These are phyloP conservation scores for Hepsetus odoe DNA, from an alignment of 2,113 vertebrate species.

Conservation along the genomic window DNA sequence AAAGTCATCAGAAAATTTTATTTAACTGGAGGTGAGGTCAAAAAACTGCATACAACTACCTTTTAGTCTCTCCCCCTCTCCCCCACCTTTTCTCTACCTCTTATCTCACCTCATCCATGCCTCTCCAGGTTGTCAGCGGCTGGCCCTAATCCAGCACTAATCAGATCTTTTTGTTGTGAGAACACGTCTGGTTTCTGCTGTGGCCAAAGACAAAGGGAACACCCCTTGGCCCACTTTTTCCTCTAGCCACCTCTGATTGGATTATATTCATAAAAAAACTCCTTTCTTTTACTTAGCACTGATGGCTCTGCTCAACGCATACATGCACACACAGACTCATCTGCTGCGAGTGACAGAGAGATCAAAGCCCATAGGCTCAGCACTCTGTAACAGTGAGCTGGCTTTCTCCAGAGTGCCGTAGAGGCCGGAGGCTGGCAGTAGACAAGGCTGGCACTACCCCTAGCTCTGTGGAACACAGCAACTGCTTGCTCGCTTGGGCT, in stretches of 20 bases:
- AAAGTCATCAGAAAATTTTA: too few species aligned
- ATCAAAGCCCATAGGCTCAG: conserved; percentile 30
- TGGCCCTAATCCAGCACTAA: conserved; percentile 48
- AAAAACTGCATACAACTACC: not conserved
- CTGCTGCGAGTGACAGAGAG: not conserved
- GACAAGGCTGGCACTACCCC: not conserved
- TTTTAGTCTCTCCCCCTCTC: not conserved
- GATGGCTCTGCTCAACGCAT: conserved; percentile 6
- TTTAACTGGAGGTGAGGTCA: not conserved
- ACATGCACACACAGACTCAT: conserved; percentile 21
- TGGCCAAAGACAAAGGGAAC: conserved; percentile 44
- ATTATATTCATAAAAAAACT: conserved; percentile 33
- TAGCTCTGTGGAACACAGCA: conserved; percentile 12
- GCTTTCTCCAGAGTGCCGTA: conserved; percentile 7
- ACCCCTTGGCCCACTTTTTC: conserved; percentile 25
- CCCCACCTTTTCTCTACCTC: not conserved
- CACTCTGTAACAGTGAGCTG: not conserved
- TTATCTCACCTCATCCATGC: conserved; percentile 35
- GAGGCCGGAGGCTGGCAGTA: not conserved
- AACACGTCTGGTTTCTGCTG: conserved; percentile 57
- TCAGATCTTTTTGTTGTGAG: conserved; percentile 53
- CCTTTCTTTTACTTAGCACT: conserved; percentile 32
- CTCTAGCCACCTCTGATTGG: conserved; percentile 47
- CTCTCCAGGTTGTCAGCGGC: conserved; percentile 41
- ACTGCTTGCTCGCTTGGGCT: conserved; percentile 19